Base-by-base conservation (phyloP, 2,888 invertebrate genomes). In the Tholera decimalis region DNA sequence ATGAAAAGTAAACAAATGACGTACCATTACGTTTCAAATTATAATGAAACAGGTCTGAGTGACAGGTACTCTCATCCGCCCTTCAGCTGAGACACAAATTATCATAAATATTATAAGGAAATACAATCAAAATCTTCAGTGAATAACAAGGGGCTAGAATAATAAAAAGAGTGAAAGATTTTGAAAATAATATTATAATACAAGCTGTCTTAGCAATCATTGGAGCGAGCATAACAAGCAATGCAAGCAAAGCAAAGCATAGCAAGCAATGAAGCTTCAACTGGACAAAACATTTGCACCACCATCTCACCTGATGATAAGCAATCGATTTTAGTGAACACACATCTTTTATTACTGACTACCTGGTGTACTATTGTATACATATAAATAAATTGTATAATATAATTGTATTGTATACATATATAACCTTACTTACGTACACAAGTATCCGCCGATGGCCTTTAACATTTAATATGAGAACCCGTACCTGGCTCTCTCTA, bases 41-140 rank as follows among this genome's bases (percentile, higher is more conserved):
- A 70, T 47, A 47, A 73, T 53, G 47, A 49, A 73, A 53, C 66
- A 43, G 51, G 5, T 46, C 0, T 57, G 51, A 70, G 41, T 53
- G 70, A 73, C 70, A 65, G 70, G 41, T 65, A 28, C 50, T 51
- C 64, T 56, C 26, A 43, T 33, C 37, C 5, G 43, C 46, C 35
- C 41, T 37, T 57, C 47, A 53, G 47, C 22, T 51, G 15, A 33
- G n/a, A 37, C 30, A 43, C 22, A 39, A 37, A 73, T 73, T 73
- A 53, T 22, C 65, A 70, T 73, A 70, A 73, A 73, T 57, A 41
- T 55, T 57, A 41, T 55, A 37, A 43, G 43, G 49, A 53, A 64
- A 56, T 37, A 64, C 30, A 64, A 69, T 56, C 39, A 39, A 41
- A 43, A 51, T 43, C 0, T 44, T 35, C 43, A 39, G 39, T 44